These are phyloP conservation scores for Oncorhynchus masou DNA, from an alignment of 2,113 vertebrate genomes.

Conservation along the genomic window DNA sequence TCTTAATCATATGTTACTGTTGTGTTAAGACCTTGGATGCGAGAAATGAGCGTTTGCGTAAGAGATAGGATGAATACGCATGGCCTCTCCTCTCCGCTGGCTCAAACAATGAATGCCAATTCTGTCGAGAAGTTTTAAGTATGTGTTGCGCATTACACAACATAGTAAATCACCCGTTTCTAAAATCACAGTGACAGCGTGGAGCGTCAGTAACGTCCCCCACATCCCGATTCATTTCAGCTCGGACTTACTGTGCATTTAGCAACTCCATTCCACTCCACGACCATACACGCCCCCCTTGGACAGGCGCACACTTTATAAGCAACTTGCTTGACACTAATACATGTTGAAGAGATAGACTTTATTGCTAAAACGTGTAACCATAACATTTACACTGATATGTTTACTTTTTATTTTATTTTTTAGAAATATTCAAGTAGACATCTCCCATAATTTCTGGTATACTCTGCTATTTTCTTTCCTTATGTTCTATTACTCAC, in stretches of 20 bases:
- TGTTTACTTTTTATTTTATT: slow-evolving; percentile 73
- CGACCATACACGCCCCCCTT: slow-evolving; percentile 43
- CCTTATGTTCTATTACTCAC: slow-evolving; percentile 83
- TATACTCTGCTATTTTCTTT: slow-evolving; percentile 83
- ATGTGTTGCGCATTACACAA: slow-evolving; percentile 59
- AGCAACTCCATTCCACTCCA: slow-evolving; percentile 40
- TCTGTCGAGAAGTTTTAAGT: slow-evolving; percentile 59
- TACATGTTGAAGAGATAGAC: slow-evolving; percentile 81
- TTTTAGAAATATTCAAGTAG: slow-evolving; percentile 91
- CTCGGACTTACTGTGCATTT: slow-evolving; percentile 48
- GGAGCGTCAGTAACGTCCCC: slow-evolving; percentile 55
- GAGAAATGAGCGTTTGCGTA: slow-evolving; percentile 31
- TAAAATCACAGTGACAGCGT: slow-evolving; percentile 57
- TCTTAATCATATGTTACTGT: slow-evolving; percentile 71
- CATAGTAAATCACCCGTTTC: slow-evolving; percentile 63
- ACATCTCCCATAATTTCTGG: slow-evolving; percentile 87
- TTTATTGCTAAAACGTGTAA: slow-evolving; percentile 89
- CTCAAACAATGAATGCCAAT: slow-evolving; percentile 62
- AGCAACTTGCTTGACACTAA: slow-evolving; percentile 67
- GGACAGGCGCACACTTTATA: slow-evolving; percentile 52
- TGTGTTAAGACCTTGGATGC: slow-evolving; percentile 61
- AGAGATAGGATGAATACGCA: slow-evolving; percentile 18
- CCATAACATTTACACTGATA: slow-evolving; percentile 86
- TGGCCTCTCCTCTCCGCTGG: slow-evolving; percentile 14
- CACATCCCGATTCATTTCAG: slow-evolving; percentile 35